phyloP scores from a whole-genome alignment of 2,797 vertebrate species.

The Lerista edwardsae region DNA sequence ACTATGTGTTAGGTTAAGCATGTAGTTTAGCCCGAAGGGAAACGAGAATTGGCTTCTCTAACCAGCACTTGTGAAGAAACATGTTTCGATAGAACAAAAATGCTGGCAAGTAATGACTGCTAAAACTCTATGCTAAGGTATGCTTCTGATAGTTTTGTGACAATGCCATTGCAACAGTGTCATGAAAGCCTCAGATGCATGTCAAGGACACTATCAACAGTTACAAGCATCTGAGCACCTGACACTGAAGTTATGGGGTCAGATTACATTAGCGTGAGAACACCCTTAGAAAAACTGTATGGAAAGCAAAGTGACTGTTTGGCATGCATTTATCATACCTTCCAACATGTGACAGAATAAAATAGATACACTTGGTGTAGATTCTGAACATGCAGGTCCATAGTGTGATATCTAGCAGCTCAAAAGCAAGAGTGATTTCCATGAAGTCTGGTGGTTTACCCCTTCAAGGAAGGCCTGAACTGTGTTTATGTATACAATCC shows the following conservation, averaged over 20 bases:
- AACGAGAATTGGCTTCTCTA: background rate
- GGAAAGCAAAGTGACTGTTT: background rate
- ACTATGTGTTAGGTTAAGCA: background rate
- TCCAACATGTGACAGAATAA: background rate
- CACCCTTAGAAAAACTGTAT: background rate
- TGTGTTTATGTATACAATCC: background rate
- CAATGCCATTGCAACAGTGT: background rate
- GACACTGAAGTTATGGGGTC: background rate
- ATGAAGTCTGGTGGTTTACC: background rate
- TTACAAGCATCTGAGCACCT: constrained; percentile 5
- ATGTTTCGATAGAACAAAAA: background rate
- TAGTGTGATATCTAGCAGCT: background rate
- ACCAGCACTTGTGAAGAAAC: background rate
- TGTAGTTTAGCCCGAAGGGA: background rate
- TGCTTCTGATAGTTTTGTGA: background rate
- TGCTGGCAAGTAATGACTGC: background rate
- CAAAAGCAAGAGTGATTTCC: background rate
- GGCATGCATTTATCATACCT: background rate
- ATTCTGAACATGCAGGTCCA: background rate
- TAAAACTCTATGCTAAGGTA: background rate
- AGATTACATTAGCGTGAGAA: background rate
- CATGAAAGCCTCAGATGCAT: background rate
- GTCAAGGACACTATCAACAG: constrained; percentile 5
- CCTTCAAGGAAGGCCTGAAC: background rate
- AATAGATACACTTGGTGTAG: background rate